Percentiles rank a stretch among this genome's conserved stretches.
phyloP scores from a whole-genome alignment of 2,797 vertebrate genomes.

The Gymnocypris eckloni region DNA sequence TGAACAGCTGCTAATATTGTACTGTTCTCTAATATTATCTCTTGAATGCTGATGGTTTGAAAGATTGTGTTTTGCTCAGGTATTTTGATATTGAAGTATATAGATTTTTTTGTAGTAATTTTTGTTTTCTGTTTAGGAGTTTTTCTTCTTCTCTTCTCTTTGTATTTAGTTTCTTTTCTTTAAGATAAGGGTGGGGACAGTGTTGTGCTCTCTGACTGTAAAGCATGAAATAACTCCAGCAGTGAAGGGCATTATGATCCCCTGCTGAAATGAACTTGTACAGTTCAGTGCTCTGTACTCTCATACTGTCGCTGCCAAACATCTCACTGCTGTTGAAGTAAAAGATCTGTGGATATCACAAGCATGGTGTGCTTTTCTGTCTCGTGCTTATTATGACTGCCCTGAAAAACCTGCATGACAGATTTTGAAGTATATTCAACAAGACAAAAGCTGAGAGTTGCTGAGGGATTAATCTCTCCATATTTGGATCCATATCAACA shows the following conservation, averaged over 20 bases:
- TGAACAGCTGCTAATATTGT: constrained; percentile 5
- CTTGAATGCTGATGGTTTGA: constrained; percentile 10
- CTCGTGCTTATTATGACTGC: not conserved
- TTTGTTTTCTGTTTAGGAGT: not conserved
- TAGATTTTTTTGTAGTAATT: not conserved
- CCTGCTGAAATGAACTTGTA: constrained; percentile 34
- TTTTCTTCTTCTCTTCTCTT: not conserved
- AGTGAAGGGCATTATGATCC: constrained; percentile 23
- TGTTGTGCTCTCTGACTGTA: constrained; percentile 11
- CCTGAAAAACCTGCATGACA: not conserved
- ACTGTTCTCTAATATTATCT: constrained; percentile 9
- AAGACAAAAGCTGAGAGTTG: not conserved
- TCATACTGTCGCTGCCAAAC: constrained; percentile 29
- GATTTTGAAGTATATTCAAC: not conserved
- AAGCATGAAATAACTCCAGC: constrained; percentile 3
- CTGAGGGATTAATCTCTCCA: not conserved
- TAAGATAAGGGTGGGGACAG: not conserved
- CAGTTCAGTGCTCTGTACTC: constrained; percentile 33
- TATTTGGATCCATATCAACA: not conserved
- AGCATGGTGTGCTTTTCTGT: constrained; percentile 4
- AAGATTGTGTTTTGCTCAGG: constrained; percentile 26
- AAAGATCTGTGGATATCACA: constrained; percentile 34
- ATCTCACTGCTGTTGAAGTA: constrained; percentile 23
- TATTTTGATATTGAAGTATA: constrained; percentile 28
- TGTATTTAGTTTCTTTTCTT: constrained; percentile 20